A percentile compares a stretch with the other conserved stretches of the same genome.
phyloP scores from a whole-genome alignment of 2,113 vertebrate genomes.

The Sula dactylatra region DNA sequence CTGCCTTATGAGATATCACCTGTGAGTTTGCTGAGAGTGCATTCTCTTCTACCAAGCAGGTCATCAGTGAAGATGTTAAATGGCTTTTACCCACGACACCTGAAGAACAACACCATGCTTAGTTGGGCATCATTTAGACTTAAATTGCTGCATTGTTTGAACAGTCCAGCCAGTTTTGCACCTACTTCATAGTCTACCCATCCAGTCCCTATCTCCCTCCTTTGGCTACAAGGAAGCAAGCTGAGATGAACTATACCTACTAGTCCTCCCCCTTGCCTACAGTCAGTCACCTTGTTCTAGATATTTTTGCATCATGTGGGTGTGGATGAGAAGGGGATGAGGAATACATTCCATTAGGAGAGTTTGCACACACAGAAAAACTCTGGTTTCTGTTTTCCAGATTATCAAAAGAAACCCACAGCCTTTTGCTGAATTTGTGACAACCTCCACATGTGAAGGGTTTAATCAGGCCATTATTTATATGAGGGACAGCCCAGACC shows the following conservation, averaged over 20 bases:
- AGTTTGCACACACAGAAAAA: background rate
- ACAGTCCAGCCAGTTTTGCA: background rate
- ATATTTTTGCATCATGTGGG: background rate
- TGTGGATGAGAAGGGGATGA: accelerated
- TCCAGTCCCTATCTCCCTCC: background rate
- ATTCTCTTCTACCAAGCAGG: background rate
- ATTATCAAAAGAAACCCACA: background rate
- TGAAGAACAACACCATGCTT: background rate
- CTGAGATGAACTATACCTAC: background rate
- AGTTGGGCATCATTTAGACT: background rate
- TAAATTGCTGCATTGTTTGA: background rate
- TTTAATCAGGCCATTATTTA: background rate
- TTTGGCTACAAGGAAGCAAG: background rate
- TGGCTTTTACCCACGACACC: background rate
- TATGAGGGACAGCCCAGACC: background rate
- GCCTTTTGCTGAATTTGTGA: background rate
- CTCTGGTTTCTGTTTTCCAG: background rate
- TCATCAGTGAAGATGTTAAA: background rate
- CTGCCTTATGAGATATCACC: background rate
- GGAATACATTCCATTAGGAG: background rate
- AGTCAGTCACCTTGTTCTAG: background rate
- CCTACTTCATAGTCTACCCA: background rate
- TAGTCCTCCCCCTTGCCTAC: background rate
- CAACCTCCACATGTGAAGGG: background rate
- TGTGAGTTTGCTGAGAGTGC: background rate